Conservation (phyloP, 2,888 invertebrate species). For the Andricus curvator region DNA sequence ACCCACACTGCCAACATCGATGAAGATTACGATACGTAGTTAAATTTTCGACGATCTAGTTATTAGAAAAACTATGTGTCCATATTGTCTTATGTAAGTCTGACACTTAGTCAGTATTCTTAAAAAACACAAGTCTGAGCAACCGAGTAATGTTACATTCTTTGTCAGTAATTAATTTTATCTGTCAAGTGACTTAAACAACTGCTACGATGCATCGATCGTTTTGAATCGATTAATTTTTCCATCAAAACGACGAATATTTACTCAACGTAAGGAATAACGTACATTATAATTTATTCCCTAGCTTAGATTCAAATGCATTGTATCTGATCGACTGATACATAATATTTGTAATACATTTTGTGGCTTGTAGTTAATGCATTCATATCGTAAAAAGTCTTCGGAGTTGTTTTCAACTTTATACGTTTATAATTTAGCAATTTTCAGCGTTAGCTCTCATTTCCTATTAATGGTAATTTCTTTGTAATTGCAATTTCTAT, state of each 20-base stretch:
- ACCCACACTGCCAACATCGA: slow-evolving; percentile 72
- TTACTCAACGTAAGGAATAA: slow-evolving; percentile 15
- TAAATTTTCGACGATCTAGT: slow-evolving; percentile 13
- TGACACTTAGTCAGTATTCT: slow-evolving; percentile 45
- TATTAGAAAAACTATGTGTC: slow-evolving; percentile 19
- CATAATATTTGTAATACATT: not conserved
- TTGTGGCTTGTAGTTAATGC: slow-evolving; percentile 11
- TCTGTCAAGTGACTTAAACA: slow-evolving; percentile 17
- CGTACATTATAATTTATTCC: slow-evolving; percentile 27
- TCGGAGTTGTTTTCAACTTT: slow-evolving; percentile 21
- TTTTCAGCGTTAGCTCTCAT: not conserved
- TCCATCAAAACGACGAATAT: not conserved
- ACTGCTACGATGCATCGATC: not conserved
- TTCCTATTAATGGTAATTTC: not conserved
- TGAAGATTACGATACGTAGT: slow-evolving; percentile 77
- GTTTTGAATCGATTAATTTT: not conserved
- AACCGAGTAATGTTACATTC: slow-evolving; percentile 28
- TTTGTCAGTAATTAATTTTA: slow-evolving; percentile 16
- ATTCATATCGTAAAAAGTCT: not conserved
- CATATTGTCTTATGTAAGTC: slow-evolving; percentile 47
- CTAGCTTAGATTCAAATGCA: slow-evolving; percentile 22
- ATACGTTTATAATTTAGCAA: not conserved
- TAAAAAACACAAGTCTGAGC: slow-evolving; percentile 30
- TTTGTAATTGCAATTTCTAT: not conserved
- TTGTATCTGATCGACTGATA: slow-evolving; percentile 25